Base-by-base conservation (phyloP, 2,888 invertebrate genomes). In the Drosophila borborema region DNA sequence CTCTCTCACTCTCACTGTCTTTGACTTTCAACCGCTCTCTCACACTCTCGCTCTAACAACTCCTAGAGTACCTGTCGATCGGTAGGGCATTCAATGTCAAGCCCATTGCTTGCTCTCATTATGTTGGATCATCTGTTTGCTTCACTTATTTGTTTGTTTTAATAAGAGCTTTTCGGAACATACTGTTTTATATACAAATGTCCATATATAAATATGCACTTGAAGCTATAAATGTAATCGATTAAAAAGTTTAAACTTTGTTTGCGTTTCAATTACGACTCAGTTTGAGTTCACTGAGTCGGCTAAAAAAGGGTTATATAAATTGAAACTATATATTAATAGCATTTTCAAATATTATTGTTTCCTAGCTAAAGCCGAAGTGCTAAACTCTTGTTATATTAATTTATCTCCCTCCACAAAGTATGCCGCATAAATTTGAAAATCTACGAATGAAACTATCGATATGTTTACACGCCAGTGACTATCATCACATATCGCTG, bases 61-160 rank as follows among this genome's bases (percentile, higher is more conserved):
- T 49, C 38, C 49, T 5, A 3, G 10, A 6, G n/a, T n/a, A 6
- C 31, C 6, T 31, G 31, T 6, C 12, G 60, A 36, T 34, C 45
- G 20, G 41, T 28, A 55, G 65, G 65, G 43, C 38, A n/a, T 64
- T 46, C 64, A 65, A 65, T 53, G 65, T 65, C 65, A 53, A 49
- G 55, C 34, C 12, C 28, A 28, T 28, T n/a, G 28, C 28, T 48
- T 16, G 9, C 28, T 16, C 48, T 48, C n/a, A 16, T 16, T 16
- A 16, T 48, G 28, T n/a, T 23, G n/a, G 10, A 18, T 43, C 18
- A 23, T 20, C 3, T 23, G 16, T 12, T 12, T 23, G 23, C 8
- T 49, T n/a, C 1, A 23, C 23, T 38, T 28, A 28, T 28, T 38
- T 16, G 38, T 23, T 23, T 16, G 18, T 16, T 28, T 23, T 48